These are phyloP conservation scores for Donacobius atricapilla DNA, from an alignment of 2,113 vertebrate genomes.

Conservation along the genomic window DNA sequence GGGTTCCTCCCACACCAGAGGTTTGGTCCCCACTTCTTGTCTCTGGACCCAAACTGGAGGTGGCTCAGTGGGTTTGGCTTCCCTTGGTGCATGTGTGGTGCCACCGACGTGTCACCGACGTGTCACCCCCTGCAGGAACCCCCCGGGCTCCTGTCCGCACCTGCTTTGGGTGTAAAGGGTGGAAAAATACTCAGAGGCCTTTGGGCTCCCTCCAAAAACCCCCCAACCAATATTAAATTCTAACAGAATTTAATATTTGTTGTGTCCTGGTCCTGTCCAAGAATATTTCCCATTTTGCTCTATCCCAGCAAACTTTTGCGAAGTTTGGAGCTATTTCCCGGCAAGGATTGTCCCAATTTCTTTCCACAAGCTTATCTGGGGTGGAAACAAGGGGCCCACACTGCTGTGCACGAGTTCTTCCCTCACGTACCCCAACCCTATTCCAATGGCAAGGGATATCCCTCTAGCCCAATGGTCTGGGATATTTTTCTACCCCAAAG, in stretches of 20 bases:
- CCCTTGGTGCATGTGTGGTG: background rate
- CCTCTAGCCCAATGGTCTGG: no score
- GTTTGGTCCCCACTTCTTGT: background rate
- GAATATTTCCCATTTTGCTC: background rate
- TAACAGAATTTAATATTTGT: no score
- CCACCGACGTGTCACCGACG: background rate
- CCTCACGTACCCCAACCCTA: no score
- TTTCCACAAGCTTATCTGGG: background rate
- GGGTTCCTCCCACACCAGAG: accelerated
- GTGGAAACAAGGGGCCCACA: no score
- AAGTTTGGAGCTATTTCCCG: background rate
- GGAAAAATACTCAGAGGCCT: background rate
- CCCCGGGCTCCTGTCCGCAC: background rate
- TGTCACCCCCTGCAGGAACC: background rate
- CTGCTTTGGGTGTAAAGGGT: background rate
- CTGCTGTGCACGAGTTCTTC: no score
- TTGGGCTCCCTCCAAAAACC: background rate
- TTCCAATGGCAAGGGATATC: no score
- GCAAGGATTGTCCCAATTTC: background rate
- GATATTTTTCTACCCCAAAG: no score
- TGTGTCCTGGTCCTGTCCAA: background rate
- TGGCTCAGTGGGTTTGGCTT: accelerated
- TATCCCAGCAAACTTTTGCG: background rate
- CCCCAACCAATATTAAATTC: no score
- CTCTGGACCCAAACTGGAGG: background rate